Evolutionary conservation across 2,888 invertebrate genomes (phyloP), one percentile per base, ranked within the genome.

Genomic region (Chalcosyrphus nemorum): DNA sequence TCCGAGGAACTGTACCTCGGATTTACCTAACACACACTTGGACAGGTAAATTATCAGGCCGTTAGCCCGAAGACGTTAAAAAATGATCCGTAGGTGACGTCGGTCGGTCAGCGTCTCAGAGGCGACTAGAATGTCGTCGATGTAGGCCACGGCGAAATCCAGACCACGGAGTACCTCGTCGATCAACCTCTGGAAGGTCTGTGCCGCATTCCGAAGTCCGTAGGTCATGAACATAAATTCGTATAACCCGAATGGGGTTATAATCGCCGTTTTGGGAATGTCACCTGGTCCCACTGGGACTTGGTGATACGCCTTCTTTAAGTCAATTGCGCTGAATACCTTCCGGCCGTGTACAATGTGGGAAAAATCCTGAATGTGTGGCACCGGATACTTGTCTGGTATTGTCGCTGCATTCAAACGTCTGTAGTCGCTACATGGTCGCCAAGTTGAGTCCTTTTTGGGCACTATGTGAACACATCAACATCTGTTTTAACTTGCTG

Each of bases 111-210:
- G 43, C 11, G 56, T 54, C 3, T 45, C 9, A 6, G 88, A 87
- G 2, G 88, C 87, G 3, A 89, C 66, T 4, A 88, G 74, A 4
- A 89, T 86, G 57, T 89, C 88, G 52, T 89, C 89, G 0, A 89
- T 35, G 56, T 88, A 89, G 4, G 74, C 61, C 45, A 86, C 87
- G 9, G 63, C 82, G 59, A 89, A 87, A 6, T 78, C 71, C 4
- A 88, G 29, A 2, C 84, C 88, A 13, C 86, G 43, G 4, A 88
- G 54, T 0, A 89, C 85, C 1, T 86, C 85, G 59, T 90, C 86
- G 32, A 91, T 89, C 61, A 89, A 87, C 2, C 88, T 75, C 70
- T 89, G 89, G 66, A 91, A 91, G 0, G 89, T 89, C 41, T 89
- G 89, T 1, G 87, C 88, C 0, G 89, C 89, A 71, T 90, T 90